A percentile compares a stretch with the other conserved stretches of the same genome.
These are phyloP conservation scores for Andrena flavipes DNA, from an alignment of 2,888 invertebrate genomes.

Conservation along the genomic window DNA sequence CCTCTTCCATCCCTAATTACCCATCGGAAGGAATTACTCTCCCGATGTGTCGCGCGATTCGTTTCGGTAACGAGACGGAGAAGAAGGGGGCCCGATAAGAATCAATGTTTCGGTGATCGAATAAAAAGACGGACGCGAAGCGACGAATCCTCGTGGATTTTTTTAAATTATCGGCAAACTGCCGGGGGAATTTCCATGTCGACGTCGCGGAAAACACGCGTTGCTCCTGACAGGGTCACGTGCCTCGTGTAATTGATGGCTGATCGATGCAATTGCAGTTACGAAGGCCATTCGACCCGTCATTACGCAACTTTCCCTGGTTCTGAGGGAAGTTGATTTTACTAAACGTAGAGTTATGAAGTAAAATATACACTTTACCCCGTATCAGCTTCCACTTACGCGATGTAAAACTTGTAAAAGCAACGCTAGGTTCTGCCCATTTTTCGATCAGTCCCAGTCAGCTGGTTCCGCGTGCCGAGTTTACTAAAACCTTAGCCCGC, in stretches of 20 bases:
- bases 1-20: conserved; percentile 36
- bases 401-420: too few relatives aligned
- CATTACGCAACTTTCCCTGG: conserved; percentile 15
- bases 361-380: not conserved
- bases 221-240: conserved; percentile 55
- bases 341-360: not conserved
- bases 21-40: conserved; percentile 19
- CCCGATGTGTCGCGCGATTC: not conserved
- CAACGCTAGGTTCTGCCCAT: too few relatives aligned
- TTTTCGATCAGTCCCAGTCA: not conserved
- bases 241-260: conserved; percentile 56
- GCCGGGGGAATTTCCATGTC: conserved; percentile 14
- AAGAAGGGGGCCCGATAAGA: not conserved
- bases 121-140: too few relatives aligned
- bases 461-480: not conserved
- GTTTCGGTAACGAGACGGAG: not conserved
- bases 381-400: too few relatives aligned
- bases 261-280: conserved; percentile 58
- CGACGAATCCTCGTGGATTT: conserved; percentile 9
- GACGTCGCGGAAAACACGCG: conserved; percentile 47
- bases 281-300: conserved; percentile 42
- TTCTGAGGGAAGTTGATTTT: not conserved
- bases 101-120: not conserved
- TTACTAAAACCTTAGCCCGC: not conserved
- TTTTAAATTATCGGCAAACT: conserved; percentile 12